Base-by-base conservation (phyloP, 2,113 vertebrate genomes). In the Hiodon tergisus region DNA sequence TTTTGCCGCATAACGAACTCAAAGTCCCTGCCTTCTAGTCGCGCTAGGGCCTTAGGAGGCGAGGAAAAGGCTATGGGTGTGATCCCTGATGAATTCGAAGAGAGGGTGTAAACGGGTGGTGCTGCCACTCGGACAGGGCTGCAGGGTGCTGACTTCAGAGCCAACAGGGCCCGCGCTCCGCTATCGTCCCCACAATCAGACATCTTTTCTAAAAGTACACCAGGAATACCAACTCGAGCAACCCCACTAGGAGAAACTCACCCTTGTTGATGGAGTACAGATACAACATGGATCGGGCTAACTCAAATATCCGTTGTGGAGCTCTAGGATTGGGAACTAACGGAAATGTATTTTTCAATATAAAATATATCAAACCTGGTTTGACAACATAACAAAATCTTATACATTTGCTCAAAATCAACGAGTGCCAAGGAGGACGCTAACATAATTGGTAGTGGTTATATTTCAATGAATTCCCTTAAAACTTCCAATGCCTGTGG, bases 1-100 rank as follows among this genome's bases (percentile, higher is more conserved):
- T 93, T 91, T 88, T 94, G 94, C 81, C 96, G 94, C 96, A 98
- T 96, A 81, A 97, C 90, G 85, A 95, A 98, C 92, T 98, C 96
- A 83, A 98, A 94, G 87, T 92, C 93, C 85, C 92, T 88, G 87
- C 92, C 92, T 83, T 93, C 91, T 73, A 94, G 87, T 17, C 90
- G 83, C 70, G 89, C 89, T 67, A 92, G 83, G 87, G 90, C 91
- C 89, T 85, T 87, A 52, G 78, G 70, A 53, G 85, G 86, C 8
- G 88, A 78, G 0, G 83, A 84, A 58, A 86, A 90, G 78, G 87
- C 84, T 71, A 80, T 79, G 59, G 92, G 85, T 5, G 83, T 72
- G n/a, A 87, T 63, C 61, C 87, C 85, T 59, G 80, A 60, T 57
- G 76, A 58, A 16, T 75, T 78, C 55, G 79, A 74, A 76, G 89